Evolutionary conservation across 1,140 invertebrate species (phyloP).

Genomic region (Drosophila busckii): DNA sequence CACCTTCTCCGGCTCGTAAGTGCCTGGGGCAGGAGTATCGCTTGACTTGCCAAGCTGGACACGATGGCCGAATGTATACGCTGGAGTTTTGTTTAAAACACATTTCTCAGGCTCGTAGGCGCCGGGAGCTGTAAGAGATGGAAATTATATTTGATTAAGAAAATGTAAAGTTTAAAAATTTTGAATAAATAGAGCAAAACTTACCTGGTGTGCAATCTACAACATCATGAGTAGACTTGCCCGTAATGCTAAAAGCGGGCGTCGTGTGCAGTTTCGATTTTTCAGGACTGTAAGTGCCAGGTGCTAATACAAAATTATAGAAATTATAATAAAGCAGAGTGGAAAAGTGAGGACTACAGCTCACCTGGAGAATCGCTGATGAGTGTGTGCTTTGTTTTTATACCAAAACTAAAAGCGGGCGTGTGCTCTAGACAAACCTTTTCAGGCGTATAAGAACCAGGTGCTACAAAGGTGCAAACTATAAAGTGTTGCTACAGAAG

Average conservation of each 20-base stretch:
- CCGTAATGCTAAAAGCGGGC: conserved; percentile 81
- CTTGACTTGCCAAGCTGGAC: conserved; percentile 80
- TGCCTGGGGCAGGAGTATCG: conserved; percentile 83
- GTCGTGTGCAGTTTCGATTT: conserved; percentile 72
- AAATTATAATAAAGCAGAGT: neutral
- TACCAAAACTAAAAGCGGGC: conserved; percentile 83
- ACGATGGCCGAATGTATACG: conserved; percentile 81
- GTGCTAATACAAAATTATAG: conserved; percentile 58
- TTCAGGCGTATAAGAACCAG: conserved; percentile 83
- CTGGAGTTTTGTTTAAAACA: conserved; percentile 80
- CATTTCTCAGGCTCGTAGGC: conserved; percentile 89
- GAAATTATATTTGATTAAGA: neutral
- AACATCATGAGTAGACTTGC: conserved; percentile 82
- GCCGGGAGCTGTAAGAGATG: conserved; percentile 83
- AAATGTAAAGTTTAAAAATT: neutral
- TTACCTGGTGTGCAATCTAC: conserved; percentile 81
- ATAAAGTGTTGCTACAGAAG: conserved; percentile 23
- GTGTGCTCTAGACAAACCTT: conserved; percentile 81
- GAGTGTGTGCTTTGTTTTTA: conserved; percentile 80
- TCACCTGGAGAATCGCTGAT: conserved; percentile 72
- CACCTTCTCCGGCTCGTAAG: conserved; percentile 84
- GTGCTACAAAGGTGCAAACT: conserved; percentile 81
- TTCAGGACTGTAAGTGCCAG: conserved; percentile 82
- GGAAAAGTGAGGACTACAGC: neutral
- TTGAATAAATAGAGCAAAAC: conserved; percentile 47